These are phyloP conservation scores for Rhinoraja longicauda DNA, from an alignment of 2,797 vertebrate species.

Conservation along the genomic window DNA sequence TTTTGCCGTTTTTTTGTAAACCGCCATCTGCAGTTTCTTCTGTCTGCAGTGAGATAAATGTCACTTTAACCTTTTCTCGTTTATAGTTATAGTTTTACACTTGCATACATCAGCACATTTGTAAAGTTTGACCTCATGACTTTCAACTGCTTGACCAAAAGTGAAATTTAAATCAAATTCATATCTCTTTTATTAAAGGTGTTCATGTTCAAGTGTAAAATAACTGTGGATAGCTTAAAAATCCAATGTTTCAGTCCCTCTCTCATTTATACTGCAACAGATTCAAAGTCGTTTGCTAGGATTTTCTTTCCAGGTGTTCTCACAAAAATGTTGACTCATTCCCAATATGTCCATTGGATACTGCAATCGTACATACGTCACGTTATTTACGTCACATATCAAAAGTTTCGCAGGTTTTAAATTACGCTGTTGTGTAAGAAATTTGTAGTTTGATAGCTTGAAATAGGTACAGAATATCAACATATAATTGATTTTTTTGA, in stretches of 20 bases:
- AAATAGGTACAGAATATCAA: conserved; percentile 6
- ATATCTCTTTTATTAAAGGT: neutral
- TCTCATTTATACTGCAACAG: neutral
- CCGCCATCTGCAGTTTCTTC: no score
- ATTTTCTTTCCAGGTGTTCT: neutral
- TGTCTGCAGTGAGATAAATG: neutral
- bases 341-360: neutral
- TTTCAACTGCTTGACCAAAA: neutral
- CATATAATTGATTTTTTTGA: neutral
- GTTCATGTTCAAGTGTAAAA: neutral
- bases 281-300: neutral
- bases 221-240: neutral
- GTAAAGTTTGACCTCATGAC: neutral
- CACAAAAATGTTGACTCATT: neutral
- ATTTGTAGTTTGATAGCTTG: neutral
- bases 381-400: neutral
- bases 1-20: no score
- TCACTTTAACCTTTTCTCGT: neutral
- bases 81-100: neutral
- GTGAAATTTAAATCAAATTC: neutral
- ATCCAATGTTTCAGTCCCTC: neutral
- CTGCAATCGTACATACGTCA: neutral
- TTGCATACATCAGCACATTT: neutral
- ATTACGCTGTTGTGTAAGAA: neutral
- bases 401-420: neutral